Percentiles rank a stretch among this genome's conserved stretches.
These are phyloP conservation scores for Hiodon alosoides DNA, from an alignment of 2,113 vertebrate species.

Conservation along the genomic window DNA sequence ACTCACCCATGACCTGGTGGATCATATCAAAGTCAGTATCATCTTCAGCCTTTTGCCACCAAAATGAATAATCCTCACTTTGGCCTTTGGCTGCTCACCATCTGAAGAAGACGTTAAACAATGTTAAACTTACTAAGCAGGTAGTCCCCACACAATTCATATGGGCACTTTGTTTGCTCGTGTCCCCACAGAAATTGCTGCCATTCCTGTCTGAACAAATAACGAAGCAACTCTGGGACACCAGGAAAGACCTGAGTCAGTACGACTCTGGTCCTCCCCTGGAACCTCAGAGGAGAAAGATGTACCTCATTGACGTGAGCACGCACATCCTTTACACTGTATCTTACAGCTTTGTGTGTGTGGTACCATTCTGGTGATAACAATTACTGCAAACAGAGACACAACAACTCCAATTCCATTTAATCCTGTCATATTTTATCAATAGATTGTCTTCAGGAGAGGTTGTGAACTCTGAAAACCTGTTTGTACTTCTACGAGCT, in stretches of 20 bases:
- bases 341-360: neutral
- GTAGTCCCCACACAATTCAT: too few relatives aligned
- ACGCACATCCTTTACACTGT: neutral
- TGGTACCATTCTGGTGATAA: neutral
- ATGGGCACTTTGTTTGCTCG: neutral
- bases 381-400: too few relatives aligned
- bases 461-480: conserved; percentile 17
- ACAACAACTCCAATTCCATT: neutral
- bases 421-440: neutral
- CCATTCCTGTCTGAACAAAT: conserved; percentile 31
- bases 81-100: too few relatives aligned
- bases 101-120: too few relatives aligned
- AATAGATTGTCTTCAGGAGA: conserved; percentile 22
- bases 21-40: conserved; percentile 38
- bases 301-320: conserved; percentile 21
- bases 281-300: conserved; percentile 18
- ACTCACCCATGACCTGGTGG: conserved; percentile 38
- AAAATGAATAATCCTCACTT: too few relatives aligned
- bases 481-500: conserved; percentile 29
- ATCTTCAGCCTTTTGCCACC: too few relatives aligned
- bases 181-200: conserved; percentile 24
- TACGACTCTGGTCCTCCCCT: conserved; percentile 25
- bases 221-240: conserved; percentile 26
- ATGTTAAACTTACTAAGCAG: too few relatives aligned
- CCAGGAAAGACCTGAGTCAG: conserved; percentile 15